Evolutionary conservation across 1,140 invertebrate species (phyloP), one percentile per base, ranked within the genome.

Genomic region (Drosophila rhopaloa): DNA sequence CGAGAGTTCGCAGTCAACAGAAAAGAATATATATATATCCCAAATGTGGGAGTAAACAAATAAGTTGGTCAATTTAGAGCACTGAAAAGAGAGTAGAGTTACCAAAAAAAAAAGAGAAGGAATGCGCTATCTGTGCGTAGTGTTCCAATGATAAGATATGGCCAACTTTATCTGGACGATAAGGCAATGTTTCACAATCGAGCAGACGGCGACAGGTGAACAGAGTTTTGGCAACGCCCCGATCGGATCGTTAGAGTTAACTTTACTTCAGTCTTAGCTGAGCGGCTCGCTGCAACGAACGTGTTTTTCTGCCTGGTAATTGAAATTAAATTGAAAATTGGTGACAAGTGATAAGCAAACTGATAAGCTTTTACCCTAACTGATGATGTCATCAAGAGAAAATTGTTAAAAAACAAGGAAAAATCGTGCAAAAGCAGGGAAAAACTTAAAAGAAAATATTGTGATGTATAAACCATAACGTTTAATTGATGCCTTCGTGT

Each of bases 341-440:
- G 38, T 66, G 48, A 35, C 46, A 78, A 78, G 58, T 75, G 62
- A 65, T 61, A 79, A 68, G 71, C 63, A 27, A n/a, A 27, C 50
- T 71, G 80, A 80, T 88, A 89, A 83, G 27, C 6, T 9, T 8
- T 40, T 38, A 59, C 46, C 27, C 38, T 57, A 35, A 55, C 32
- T 88, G 81, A 66, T 84, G 78, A 89, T 83, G 72, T 88, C 83
- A 88, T 83, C 81, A 77, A 79, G 85, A 79, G 85, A 76, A 85
- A 73, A 68, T 57, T 35, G 32, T 43, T 43, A 37, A 27, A 32
- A 32, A 35, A 71, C 46, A 56, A 43, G 43, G 47, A 67, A 66
- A 80, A 66, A 72, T 14, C 53, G 8, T 58, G 14, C 41, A 35
- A 50, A 41, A 41, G 32, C 9, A 38, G 58, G 51, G 50, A 59